A percentile compares a stretch with the other conserved stretches of the same genome.
These are phyloP conservation scores for Halesus radiatus DNA, from an alignment of 1,140 invertebrate species.

Conservation along the genomic window DNA sequence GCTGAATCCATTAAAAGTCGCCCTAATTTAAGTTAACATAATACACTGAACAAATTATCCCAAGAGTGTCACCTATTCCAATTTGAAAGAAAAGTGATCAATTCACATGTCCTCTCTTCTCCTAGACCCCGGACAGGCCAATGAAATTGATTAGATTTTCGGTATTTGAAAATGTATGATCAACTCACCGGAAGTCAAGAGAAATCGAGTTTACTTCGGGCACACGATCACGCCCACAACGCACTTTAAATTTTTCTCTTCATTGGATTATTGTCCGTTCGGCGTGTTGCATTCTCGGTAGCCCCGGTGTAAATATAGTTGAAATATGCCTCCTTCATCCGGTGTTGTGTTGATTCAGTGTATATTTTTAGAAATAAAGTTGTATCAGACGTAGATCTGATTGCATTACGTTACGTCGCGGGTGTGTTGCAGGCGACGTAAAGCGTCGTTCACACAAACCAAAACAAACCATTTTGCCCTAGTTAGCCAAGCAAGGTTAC, in stretches of 20 bases:
- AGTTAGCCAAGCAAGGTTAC: too few relatives aligned
- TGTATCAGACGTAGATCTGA: neutral
- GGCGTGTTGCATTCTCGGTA: conserved; percentile 12
- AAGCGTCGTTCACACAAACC: conserved; percentile 6
- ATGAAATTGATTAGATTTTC: too few relatives aligned
- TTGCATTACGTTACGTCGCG: conserved; percentile 27
- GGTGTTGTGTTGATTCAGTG: conserved; percentile 33
- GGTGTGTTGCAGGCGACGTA: neutral
- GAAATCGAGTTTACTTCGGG: too few relatives aligned
- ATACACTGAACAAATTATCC: too few relatives aligned
- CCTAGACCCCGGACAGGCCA: too few relatives aligned
- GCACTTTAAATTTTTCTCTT: neutral
- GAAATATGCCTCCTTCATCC: conserved; percentile 14
- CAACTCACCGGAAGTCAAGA: too few relatives aligned
- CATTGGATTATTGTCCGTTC: neutral
- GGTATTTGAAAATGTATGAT: too few relatives aligned
- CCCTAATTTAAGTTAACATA: neutral
- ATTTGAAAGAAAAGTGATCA: too few relatives aligned
- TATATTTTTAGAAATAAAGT: conserved; percentile 36
- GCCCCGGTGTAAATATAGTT: neutral
- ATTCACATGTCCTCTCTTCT: too few relatives aligned
- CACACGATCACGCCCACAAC: too few relatives aligned
- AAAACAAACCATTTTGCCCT: neutral
- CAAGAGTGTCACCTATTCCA: too few relatives aligned
- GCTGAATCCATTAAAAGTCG: neutral